Percentiles rank a stretch among this genome's conserved stretches.
phyloP scores from a whole-genome alignment of 2,797 vertebrate species.

The Enteromius treurensis region DNA sequence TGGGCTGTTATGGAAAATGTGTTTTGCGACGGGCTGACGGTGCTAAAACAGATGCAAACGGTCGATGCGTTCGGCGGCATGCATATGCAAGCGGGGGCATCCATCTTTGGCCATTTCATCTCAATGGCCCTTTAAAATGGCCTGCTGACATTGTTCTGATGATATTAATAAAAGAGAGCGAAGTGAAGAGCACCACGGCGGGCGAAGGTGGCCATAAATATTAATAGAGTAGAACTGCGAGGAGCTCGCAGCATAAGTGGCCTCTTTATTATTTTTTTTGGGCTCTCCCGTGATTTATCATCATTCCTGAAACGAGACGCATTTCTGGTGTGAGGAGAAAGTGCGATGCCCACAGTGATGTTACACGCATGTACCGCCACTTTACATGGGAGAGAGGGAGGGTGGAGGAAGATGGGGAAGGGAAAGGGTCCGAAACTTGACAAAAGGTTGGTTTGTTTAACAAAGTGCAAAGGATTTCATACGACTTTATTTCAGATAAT shows the following conservation, averaged over 20 bases:
- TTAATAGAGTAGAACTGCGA: slow-evolving; percentile 67
- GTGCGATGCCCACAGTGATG: background rate
- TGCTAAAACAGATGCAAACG: slow-evolving; percentile 45
- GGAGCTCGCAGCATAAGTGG: slow-evolving; percentile 40
- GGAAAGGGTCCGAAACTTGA: background rate
- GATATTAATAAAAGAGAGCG: slow-evolving; percentile 76
- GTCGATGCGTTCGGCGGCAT: slow-evolving; percentile 21
- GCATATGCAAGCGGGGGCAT: slow-evolving; percentile 35
- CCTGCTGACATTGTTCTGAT: slow-evolving; percentile 76
- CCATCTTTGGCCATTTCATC: slow-evolving; percentile 54
- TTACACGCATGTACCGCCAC: background rate
- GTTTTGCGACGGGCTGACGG: slow-evolving; percentile 45
- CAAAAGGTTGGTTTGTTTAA: background rate
- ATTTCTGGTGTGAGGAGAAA: slow-evolving; percentile 34
- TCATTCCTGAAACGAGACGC: slow-evolving; percentile 36
- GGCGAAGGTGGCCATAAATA: slow-evolving; percentile 75
- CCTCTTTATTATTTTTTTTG: slow-evolving; percentile 49
- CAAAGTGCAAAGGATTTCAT: background rate
- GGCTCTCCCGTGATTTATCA: slow-evolving; percentile 37
- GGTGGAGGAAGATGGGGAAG: background rate
- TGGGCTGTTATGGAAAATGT: slow-evolving; percentile 37
- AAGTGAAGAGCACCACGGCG: slow-evolving; percentile 63
- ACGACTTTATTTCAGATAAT: slow-evolving; percentile 24
- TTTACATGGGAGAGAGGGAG: slow-evolving; percentile 4
- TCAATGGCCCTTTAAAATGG: slow-evolving; percentile 62